Conservation (phyloP, 2,113 vertebrate species). For the Petromus typicus region DNA sequence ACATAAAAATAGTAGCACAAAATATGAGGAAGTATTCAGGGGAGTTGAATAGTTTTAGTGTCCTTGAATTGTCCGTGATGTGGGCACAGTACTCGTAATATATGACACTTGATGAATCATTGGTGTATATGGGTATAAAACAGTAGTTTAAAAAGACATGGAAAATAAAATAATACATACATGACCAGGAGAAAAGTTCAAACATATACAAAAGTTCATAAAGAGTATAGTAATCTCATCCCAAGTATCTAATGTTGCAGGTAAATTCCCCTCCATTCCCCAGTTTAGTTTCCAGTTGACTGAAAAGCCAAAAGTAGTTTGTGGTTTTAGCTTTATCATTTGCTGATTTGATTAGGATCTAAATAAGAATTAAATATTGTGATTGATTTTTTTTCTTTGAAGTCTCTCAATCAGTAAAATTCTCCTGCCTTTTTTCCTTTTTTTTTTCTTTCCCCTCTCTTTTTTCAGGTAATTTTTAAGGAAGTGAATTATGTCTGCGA, state of each 20-base stretch:
- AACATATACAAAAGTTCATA: background rate
- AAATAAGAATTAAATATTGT: background rate
- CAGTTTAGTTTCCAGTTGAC: background rate
- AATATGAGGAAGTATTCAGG: background rate
- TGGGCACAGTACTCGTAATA: background rate
- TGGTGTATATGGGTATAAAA: background rate
- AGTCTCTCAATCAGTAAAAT: background rate
- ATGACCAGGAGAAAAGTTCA: constrained; percentile 7
- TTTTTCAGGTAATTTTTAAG: constrained; percentile 13
- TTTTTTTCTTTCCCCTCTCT: background rate
- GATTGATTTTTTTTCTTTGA: constrained; percentile 18
- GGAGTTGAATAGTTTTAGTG: background rate
- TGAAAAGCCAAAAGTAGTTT: background rate
- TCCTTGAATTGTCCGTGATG: background rate
- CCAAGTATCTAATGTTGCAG: constrained; percentile 1
- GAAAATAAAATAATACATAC: background rate
- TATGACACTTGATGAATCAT: background rate
- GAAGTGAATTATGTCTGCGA: background rate
- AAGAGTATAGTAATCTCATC: background rate
- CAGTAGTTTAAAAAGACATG: background rate
- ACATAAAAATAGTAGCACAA: background rate
- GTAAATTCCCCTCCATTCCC: background rate
- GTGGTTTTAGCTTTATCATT: constrained; percentile 6
- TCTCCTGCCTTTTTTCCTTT: background rate
- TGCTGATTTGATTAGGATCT: constrained; percentile 2